These are phyloP conservation scores for Paraescarpia echinospica DNA, from an alignment of 1,140 invertebrate genomes.

Conservation along the genomic window DNA sequence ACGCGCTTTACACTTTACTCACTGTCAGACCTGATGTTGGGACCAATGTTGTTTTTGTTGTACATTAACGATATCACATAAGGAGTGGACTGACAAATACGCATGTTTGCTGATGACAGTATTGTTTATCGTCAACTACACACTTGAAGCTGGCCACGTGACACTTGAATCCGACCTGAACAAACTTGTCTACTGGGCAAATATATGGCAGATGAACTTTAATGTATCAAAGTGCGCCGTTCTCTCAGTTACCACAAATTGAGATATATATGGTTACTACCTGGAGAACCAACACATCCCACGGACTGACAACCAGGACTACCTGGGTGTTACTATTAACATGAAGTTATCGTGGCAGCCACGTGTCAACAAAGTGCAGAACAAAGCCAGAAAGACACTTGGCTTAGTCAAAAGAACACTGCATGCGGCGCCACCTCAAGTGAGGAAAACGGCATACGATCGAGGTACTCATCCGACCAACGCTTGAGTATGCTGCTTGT, in stretches of 20 bases:
- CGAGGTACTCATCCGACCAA: no score
- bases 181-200: background rate
- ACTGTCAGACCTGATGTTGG: no score
- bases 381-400: slow-evolving; percentile 13
- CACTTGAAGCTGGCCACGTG: background rate
- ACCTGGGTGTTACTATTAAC: background rate
- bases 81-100: slow-evolving; percentile 2
- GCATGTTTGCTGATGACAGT: slow-evolving; percentile 10
- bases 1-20: no score
- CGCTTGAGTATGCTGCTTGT: no score
- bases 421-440: slow-evolving; percentile 7
- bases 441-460: no score
- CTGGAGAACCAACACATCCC: background rate
- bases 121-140: slow-evolving; percentile 7
- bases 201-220: slow-evolving; percentile 8
- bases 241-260: background rate
- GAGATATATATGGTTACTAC: background rate
- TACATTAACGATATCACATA: background rate
- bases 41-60: background rate
- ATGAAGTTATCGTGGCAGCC: background rate
- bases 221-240: slow-evolving; percentile 8
- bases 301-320: slow-evolving; percentile 11
- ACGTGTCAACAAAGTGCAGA: background rate
- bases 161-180: background rate
- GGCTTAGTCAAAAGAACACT: slow-evolving; percentile 12